These are phyloP conservation scores for Planiliza haematocheilus DNA, from an alignment of 2,113 vertebrate species.

Conservation along the genomic window DNA sequence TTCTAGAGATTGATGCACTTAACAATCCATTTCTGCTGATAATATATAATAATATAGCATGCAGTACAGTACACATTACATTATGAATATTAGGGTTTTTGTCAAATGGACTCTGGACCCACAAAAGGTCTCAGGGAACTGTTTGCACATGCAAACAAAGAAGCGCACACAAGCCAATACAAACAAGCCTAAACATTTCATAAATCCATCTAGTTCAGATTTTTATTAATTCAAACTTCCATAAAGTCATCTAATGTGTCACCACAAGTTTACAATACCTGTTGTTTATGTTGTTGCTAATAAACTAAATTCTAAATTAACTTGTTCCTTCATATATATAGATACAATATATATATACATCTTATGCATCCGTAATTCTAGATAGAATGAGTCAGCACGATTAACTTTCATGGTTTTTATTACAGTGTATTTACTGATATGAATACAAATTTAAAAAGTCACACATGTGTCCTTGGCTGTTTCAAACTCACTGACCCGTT, in stretches of 20 bases:
- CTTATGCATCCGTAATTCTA: no score
- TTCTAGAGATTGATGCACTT: no score
- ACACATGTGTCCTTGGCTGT: not conserved
- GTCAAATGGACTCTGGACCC: slow-evolving; percentile 27
- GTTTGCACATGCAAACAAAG: slow-evolving; percentile 24
- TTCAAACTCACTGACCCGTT: not conserved
- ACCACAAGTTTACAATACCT: not conserved
- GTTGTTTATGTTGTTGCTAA: no score
- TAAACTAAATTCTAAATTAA: no score
- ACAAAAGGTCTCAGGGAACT: not conserved
- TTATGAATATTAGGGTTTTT: not conserved
- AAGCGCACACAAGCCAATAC: not conserved
- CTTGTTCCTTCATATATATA: no score
- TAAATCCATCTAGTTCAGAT: no score
- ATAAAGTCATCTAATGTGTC: not conserved
- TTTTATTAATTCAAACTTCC: not conserved
- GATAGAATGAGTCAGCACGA: no score
- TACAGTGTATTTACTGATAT: not conserved
- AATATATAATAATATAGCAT: not conserved
- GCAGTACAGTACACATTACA: not conserved
- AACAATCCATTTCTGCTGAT: no score
- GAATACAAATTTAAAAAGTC: not conserved
- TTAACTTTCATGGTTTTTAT: not conserved
- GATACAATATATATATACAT: no score
- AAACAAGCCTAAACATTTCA: not conserved